These are phyloP conservation scores for Cyphomyrus plagiostoma DNA, from an alignment of 2,113 vertebrate genomes.

Conservation along the genomic window DNA sequence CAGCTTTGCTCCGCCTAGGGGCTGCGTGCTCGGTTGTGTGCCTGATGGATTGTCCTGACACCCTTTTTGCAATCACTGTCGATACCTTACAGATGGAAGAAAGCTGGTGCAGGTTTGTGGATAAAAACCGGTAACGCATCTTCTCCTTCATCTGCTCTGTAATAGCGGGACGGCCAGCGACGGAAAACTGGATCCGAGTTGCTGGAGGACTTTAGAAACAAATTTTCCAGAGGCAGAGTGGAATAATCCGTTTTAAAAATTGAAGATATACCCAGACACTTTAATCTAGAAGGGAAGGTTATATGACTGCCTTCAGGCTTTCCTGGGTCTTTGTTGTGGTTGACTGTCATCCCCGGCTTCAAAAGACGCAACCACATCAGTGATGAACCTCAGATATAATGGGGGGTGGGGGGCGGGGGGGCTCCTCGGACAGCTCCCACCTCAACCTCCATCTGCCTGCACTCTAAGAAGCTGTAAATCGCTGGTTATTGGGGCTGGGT, in stretches of 20 bases:
- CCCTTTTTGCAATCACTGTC: neutral
- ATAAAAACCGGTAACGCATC: neutral
- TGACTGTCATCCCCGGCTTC: neutral
- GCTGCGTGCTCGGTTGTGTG: neutral
- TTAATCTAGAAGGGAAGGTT: constrained; percentile 1
- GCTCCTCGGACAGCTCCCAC: neutral
- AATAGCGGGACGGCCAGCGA: neutral
- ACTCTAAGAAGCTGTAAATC: neutral
- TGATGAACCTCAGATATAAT: neutral
- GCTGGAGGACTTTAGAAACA: neutral
- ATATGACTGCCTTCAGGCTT: neutral
- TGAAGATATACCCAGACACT: neutral
- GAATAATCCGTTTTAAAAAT: constrained; percentile 4
- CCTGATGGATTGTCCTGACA: neutral
- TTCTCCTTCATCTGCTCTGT: neutral
- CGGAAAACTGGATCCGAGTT: neutral
- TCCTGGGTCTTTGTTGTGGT: neutral
- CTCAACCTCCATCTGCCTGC: neutral
- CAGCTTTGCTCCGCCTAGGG: neutral
- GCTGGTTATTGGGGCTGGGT: neutral
- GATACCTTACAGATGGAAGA: neutral
- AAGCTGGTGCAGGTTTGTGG: too few relatives aligned
- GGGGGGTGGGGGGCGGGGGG: neutral
- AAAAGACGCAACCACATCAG: neutral
- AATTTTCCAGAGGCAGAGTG: neutral